Base-by-base conservation (phyloP, 2,888 invertebrate species). In the Hypselothyrea guttata region DNA sequence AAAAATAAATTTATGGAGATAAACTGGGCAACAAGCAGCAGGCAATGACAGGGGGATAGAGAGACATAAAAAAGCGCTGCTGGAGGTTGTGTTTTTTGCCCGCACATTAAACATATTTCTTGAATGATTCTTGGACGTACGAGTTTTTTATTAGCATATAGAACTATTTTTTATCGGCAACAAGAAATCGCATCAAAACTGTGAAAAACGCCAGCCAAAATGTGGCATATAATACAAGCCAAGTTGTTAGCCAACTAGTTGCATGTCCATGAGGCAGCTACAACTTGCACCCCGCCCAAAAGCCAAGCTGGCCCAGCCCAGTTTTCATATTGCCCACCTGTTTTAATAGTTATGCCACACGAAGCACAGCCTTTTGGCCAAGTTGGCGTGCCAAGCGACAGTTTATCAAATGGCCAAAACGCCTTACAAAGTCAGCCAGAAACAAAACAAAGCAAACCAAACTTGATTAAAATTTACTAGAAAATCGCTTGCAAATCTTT, bases 61-160 rank as follows among this genome's bases (percentile, higher is more conserved):
- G 28, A 18, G 37, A 5, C 42, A 62, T 22, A 48, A 33, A 40
- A 49, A 34, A 59, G 35, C 42, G 2, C 45, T 11, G 30, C 38
- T 9, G 28, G 8, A 31, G 22, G 1, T 31, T 30, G 18, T 35
- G 30, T 2, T 4, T 9, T 15, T 2, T 31, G 9, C 12, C 11
- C 42, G 35, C 30, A 33, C 40, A 65, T 59, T 71, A 51, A 44
- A 31, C 51, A 47, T 42, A 54, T 46, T 31, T 49, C 28, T 35
- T 42, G 49, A 41, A 41, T 75, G 75, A 59, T 54, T 70, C 71
- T 65, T 59, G 71, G 66, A 71, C 63, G 68, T 56, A 60, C 65
- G 60, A 60, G 40, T 63, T 78, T 63, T 78, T 82, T 84, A 78
- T 78, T 78, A 78, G 68, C 85, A 84, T 84, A 78, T 71, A 78